Evolutionary conservation across 2,113 vertebrate species (phyloP).

Genomic region (Psephotus haematonotus): DNA sequence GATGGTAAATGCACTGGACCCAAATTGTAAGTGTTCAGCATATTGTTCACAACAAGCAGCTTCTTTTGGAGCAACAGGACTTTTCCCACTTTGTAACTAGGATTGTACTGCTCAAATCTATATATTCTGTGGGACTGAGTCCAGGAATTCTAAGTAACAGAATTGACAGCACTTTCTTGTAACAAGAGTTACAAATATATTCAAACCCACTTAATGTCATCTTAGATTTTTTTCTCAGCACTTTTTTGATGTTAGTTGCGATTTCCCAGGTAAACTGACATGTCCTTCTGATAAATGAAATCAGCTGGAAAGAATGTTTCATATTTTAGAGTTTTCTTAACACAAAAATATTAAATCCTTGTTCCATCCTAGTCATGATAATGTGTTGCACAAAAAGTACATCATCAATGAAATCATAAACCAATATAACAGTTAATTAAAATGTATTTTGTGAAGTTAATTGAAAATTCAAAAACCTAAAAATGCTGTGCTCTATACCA

Average conservation of each 20-base stretch:
- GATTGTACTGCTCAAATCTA: neutral
- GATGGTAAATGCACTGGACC: fast-evolving
- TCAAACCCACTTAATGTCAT: neutral
- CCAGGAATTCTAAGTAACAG: neutral
- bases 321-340: neutral
- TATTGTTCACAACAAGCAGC: neutral
- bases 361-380: neutral
- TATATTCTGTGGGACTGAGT: neutral
- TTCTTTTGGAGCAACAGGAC: neutral
- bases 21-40: neutral
- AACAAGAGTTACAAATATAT: neutral
- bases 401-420: neutral
- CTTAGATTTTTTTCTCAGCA: neutral
- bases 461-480: neutral
- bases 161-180: neutral
- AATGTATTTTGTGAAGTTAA: neutral
- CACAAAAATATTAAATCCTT: neutral
- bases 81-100: neutral
- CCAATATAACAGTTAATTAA: neutral
- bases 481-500: neutral
- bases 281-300: neutral
- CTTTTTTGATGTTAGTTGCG: neutral
- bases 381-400: neutral
- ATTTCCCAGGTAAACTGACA: neutral
- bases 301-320: neutral